Evolutionary conservation across 2,797 vertebrate species (phyloP), one percentile per base, ranked within the genome.

Genomic region (Cynodonichthys magdalenae): DNA sequence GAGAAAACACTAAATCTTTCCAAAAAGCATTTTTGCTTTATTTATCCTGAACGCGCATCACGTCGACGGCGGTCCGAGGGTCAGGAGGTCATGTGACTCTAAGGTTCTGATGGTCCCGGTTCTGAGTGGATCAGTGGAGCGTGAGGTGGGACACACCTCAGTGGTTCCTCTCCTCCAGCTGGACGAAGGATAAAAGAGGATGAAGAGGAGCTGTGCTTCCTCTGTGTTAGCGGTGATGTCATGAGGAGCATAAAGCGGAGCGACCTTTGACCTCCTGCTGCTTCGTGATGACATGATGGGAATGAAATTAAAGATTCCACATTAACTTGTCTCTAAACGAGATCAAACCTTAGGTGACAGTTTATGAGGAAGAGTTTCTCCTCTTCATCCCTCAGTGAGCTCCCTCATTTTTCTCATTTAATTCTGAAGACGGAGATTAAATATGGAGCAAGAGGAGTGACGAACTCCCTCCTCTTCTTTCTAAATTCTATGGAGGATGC

Each of bases 121-220:
- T 34, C 55, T 54, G 54, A 73, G 60, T 64, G 3, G 74, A 67
- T 65, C 59, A 6, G 27, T 1, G 56, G 63, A 53, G 51, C 66
- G 54, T 61, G 71, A 19, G 10, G n/a, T 19, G 51, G 17, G 87
- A 87, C 74, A 91, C 87, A 88, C 84, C 74, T 83, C 82, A 82
- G 74, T 89, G 86, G 82, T 75, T 81, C 56, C 77, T 82, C 80
- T 77, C 59, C 62, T 69, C 36, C 58, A 44, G 63, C 77, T 58
- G 61, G 59, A 48, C 6, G 12, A 20, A 77, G 54, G 67, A 50
- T 3, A 51, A 31, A 27, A 39, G 60, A 53, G 29, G 39, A 55
- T 55, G 41, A 9, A 45, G 53, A 47, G 58, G 59, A 58, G 42
- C 53, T 50, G 7, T 6, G 46, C 71, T 62, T 56, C 63, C 17